Evolutionary conservation across 2,797 vertebrate genomes (phyloP), one percentile per base, ranked within the genome.

Genomic region (Eulemur coronatus): DNA sequence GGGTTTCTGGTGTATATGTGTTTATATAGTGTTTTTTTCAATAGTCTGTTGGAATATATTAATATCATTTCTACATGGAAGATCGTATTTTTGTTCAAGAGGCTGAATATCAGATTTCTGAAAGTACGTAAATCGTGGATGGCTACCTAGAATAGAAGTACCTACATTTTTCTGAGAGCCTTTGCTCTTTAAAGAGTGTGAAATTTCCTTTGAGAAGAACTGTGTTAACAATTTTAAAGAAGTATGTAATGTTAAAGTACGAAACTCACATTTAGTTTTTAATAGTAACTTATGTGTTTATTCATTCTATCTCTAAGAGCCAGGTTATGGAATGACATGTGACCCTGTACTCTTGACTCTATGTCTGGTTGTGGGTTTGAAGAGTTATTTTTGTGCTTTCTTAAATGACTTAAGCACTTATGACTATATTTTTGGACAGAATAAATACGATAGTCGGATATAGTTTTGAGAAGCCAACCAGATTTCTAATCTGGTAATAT

Each of bases 261-360:
- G 6, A 93, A 95, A 38, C 57, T 88, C 95, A 57, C 24, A 59
- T 97, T 97, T 93, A 38, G 7, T 95, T 97, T 97, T 95, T 87
- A 92, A 89, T 80, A 96, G 87, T 63, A 85, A 89, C 73, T 65
- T 59, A 26, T 67, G n/a, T 97, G 85, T 97, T 98, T 96, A n/a
- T 95, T 57, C 1, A 94, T 48, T 63, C 90, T 73, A 4, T 67
- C 91, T 93, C 94, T 97, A 81, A 82, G 95, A 95, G 79, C 89
- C 63, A 18, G 24, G 33, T 41, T 15, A 26, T 92, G 78, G 94
- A 72, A 59, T 94, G 93, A 48, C 63, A 63, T 86, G 38, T 1
- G 95, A 28, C 96, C 73, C 72, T 79, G 8, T 46, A 20, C 38
- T 90, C 59, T 97, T 96, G 97, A 87, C n/a, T 86, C 14, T 52